Evolutionary conservation across 2,113 vertebrate species (phyloP).

Genomic region (Indicator indicator): DNA sequence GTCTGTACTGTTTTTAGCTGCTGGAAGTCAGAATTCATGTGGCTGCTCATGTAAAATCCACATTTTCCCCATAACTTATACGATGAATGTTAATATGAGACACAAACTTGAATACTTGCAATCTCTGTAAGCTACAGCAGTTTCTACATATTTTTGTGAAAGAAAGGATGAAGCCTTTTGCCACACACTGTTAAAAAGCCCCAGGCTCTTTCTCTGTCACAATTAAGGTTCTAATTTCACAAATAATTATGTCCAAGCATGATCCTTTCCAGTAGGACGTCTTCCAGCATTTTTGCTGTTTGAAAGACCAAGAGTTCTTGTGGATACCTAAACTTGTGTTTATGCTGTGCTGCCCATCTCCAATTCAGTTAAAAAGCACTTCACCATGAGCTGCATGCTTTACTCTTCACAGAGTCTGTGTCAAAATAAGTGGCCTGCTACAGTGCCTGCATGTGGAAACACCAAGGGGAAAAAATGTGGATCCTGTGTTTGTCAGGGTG

Average conservation of each 20-base stretch:
- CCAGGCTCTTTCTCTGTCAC: background rate
- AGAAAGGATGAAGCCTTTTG: background rate
- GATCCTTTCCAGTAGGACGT: background rate
- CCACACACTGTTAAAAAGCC: background rate
- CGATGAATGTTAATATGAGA: background rate
- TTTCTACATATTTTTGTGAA: background rate
- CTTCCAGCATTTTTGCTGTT: background rate
- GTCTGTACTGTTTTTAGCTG: background rate
- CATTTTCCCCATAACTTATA: background rate
- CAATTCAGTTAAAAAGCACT: background rate
- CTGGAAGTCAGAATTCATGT: background rate
- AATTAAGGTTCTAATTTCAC: background rate
- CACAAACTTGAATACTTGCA: background rate
- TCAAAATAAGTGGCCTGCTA: background rate
- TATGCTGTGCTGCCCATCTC: background rate
- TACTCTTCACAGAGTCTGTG: background rate
- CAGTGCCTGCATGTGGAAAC: background rate
- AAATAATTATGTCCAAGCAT: background rate
- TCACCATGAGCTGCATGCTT: background rate
- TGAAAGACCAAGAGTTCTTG: background rate
- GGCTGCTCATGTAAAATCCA: background rate
- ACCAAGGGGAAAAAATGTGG: background rate
- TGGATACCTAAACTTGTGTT: background rate
- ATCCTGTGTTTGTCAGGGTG: background rate
- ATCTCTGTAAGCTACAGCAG: background rate